Conservation (phyloP, 2,113 vertebrate genomes). For the Psophia crepitans region DNA sequence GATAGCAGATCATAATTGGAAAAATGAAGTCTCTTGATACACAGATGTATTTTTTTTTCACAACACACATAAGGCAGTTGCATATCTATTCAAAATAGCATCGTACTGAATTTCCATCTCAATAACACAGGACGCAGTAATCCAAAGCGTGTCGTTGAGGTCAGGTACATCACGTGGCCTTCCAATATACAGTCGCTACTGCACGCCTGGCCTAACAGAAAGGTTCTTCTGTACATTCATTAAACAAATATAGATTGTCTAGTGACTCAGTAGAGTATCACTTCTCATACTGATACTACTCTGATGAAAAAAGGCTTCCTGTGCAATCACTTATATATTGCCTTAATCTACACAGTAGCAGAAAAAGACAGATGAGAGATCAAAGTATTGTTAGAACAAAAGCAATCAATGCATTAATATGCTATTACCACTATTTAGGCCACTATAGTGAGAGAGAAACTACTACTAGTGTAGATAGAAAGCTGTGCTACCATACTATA, state of each 20-base stretch:
- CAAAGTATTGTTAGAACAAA: background rate
- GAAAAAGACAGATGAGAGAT: background rate
- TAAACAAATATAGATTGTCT: background rate
- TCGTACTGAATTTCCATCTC: background rate
- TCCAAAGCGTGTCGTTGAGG: background rate
- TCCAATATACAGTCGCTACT: background rate
- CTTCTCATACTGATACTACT: background rate
- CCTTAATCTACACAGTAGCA: background rate
- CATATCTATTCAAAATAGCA: background rate
- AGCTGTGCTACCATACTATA: background rate
- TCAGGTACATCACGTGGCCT: background rate
- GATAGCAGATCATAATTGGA: background rate
- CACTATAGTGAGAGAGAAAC: background rate
- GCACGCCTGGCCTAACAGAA: background rate
- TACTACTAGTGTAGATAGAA: background rate
- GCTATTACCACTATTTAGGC: background rate
- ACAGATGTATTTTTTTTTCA: background rate
- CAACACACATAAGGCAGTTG: background rate
- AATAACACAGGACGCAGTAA: background rate
- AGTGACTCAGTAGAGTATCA: background rate
- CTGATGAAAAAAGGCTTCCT: background rate
- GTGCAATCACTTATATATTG: background rate
- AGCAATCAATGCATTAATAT: background rate
- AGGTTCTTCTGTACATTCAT: background rate
- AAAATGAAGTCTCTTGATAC: background rate